Evolutionary conservation across 2,797 vertebrate genomes (phyloP), one percentile per base, ranked within the genome.

Genomic region (Capromys pilorides): DNA sequence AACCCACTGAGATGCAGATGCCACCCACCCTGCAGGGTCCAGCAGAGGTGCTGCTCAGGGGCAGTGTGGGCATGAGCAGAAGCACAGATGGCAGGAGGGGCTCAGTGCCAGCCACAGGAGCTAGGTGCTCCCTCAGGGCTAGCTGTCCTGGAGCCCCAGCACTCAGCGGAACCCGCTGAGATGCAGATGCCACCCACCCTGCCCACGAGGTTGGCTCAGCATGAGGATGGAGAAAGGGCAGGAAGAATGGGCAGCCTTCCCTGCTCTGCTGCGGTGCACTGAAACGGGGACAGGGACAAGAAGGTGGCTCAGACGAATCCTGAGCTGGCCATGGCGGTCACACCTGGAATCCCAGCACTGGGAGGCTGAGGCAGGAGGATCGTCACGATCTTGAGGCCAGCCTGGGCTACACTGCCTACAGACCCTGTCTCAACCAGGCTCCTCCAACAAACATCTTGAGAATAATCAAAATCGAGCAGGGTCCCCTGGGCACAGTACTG

Each of bases 21-120:
- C 49, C 36, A 9, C 67, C 8, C 4, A 1, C 12, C 6, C 31
- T 6, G 18, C n/a, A n/a, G n/a, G n/a, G n/a, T n/a, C n/a, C n/a
- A n/a, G n/a, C n/a, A n/a, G n/a, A n/a, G n/a, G n/a, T n/a, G n/a
- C n/a, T n/a, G n/a, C n/a, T n/a, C n/a, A n/a, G n/a, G n/a, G n/a
- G n/a, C 2, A 4, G 51, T 33, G 77, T 2, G 18, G 83, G 16
- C 31, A n/a, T 86, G 39, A 19, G 18, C 1, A 1, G 78, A 26
- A 33, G 24, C 64, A 81, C 9, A 36, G 31, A 31, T 14, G 45
- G 89, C 19, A 26, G 59, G 51, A 49, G 61, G 7, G 61, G 64
- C 33, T 81, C 41, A 14, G 19, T 24, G 45, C 22, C 24, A n/a
- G 19, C 31, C 11, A 12, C 14, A 49, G 31, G 26, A 71, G 24